Evolutionary conservation across 2,888 invertebrate species (phyloP), one percentile per base, ranked within the genome.

Genomic region (Nemurella pictetii): DNA sequence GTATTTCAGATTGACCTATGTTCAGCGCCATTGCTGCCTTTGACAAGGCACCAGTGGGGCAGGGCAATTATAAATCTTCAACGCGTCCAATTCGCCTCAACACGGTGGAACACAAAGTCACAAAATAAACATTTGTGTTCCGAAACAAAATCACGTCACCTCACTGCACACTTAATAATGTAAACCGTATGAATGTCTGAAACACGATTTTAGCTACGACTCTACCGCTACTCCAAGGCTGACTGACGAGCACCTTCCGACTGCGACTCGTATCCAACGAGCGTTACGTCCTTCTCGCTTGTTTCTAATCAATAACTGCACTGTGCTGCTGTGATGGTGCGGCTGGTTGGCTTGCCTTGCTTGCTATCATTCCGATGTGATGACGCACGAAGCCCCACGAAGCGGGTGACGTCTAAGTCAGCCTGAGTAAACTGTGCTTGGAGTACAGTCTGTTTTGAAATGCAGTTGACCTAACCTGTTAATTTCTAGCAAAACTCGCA

Each of bases 11-110:
- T 72, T 82, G 82, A 55, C 82, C 82, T 25, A 72, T 26, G 82
- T 29, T 72, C 25, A 72, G 27, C 82, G 82, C 82, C 82, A 82
- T 82, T 82, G 29, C 20, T 26, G 72, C 82, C 35, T 35, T 28
- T 26, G 26, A 30, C 35, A 80, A 35, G 78, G 30, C 78, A 78
- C 78, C 78, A 78, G 78, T 78, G 78, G 78, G n/a, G 28, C 27
- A 75, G 30, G 15, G 27, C 55, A 20, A 55, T 55, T 55, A 2
- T 7, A 15, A 55, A 55, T 55, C 9, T 55, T 55, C 9, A 2
- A 55, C 9, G 20, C 55, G 55, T 55, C 55, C 20, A 20, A 20
- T 2, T 55, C 20, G 55, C 2, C 15, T 12, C 9, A 55, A 55
- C 55, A 55, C 55, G 55, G 20, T 55, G 4, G 12, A 35, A 55